Conservation (phyloP, 2,797 vertebrate species). For the Apogon talboti region DNA sequence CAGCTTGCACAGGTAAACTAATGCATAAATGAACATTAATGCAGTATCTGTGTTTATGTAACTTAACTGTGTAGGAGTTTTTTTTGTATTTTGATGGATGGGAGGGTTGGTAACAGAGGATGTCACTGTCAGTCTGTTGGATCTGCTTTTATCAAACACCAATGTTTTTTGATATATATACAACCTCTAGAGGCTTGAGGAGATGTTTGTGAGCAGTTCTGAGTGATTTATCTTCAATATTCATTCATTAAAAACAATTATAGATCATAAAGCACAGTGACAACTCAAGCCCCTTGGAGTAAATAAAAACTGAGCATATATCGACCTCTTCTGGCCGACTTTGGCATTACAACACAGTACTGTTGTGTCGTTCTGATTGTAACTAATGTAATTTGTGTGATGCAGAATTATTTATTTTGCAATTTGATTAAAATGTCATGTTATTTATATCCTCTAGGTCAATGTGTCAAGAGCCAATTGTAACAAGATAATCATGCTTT, state of each 20-base stretch:
- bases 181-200: background rate
- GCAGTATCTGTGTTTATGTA: background rate
- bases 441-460: constrained; percentile 65
- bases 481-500: constrained; percentile 99
- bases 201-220: constrained; percentile 1
- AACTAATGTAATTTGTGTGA: background rate
- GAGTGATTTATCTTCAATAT: constrained; percentile 4
- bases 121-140: constrained; percentile 8
- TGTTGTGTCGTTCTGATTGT: no score
- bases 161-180: constrained; percentile 7
- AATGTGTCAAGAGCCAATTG: constrained; percentile 94
- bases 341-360: constrained; percentile 13
- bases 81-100: background rate
- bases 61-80: constrained; percentile 6
- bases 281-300: background rate
- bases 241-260: constrained; percentile 21
- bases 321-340: constrained; percentile 62
- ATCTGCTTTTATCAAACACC: background rate
- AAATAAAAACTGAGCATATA: constrained; percentile 35
- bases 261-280: background rate
- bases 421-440: background rate
- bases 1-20: constrained; percentile 83
- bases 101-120: background rate
- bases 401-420: background rate
- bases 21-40: background rate